Evolutionary conservation across 2,113 vertebrate species (phyloP).

Genomic region (Odontesthes bonariensis): DNA sequence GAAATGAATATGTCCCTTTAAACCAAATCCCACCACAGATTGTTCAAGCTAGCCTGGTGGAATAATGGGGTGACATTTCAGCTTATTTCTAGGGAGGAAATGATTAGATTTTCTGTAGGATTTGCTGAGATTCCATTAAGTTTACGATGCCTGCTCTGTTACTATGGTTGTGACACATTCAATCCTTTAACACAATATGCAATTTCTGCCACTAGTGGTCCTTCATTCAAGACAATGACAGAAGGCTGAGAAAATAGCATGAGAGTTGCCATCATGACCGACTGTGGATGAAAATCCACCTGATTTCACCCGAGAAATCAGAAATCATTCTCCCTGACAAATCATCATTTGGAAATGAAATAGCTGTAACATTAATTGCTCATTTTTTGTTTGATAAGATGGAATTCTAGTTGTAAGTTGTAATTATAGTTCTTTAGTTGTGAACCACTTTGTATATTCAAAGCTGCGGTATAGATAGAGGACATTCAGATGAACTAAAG

Average conservation of each 20-base stretch:
- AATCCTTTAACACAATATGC: slow-evolving; percentile 26
- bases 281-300: not conserved
- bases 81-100: slow-evolving; percentile 36
- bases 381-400: not conserved
- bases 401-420: not conserved
- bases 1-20: slow-evolving; percentile 21
- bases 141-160: slow-evolving; percentile 1
- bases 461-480: no score
- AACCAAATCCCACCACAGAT: slow-evolving; percentile 43
- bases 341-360: not conserved
- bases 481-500: no score
- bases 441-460: no score
- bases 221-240: slow-evolving; percentile 5
- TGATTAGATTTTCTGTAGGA: slow-evolving; percentile 17
- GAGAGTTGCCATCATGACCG: not conserved
- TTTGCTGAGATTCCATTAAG: slow-evolving; percentile 18
- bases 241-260: not conserved
- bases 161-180: slow-evolving; percentile 12
- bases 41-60: not conserved
- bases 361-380: no score
- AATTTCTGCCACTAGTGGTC: slow-evolving; percentile 4
- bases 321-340: not conserved
- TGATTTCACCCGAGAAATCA: not conserved
- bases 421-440: not conserved
- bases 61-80: slow-evolving; percentile 27